Base-by-base conservation (phyloP, 2,113 vertebrate genomes). In the Verasper variegatus region DNA sequence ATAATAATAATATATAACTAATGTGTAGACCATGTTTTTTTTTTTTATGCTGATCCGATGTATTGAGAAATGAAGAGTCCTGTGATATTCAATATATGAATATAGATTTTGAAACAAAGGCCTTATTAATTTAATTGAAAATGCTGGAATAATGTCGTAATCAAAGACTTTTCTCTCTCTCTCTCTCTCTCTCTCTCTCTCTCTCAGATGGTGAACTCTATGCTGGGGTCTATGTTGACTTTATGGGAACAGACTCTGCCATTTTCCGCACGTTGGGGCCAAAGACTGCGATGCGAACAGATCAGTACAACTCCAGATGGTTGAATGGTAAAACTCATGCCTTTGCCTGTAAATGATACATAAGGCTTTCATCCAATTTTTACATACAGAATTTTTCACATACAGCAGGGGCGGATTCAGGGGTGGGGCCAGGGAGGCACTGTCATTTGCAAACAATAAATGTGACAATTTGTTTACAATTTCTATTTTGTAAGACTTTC, bases 241-340 rank as follows among this genome's bases (percentile, higher is more conserved):
- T 99, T 92, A 99, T 99, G 98, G 98, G 97, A 89, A 99, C 98
- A 0, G 98, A 99, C 0, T 97, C 98, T 0, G 97, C 98, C 88
- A 97, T 99, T 91, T 99, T 99, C 93, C 96, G 97, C 68, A 98
- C 97, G 3, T 94, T 98, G 86, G 97, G 98, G 75, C 96, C 97
- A 80, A 97, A 98, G 91, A 97, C 97, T 0, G 96, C 97, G 87
- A 99, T 99, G 97, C 95, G 98, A 59, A 99, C 97, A 0, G 98
- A 99, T 89, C 98, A 99, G 92, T 99, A 99, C 92, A 99, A 99
- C 85, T 99, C 98, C 63, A 96, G 97, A 91, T 99, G 98, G 98
- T 92, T 99, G 55, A 99, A 99, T 0, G 98, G 98, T 99, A 93
- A 89, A 56, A 35, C n/a, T 82, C 65, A 49, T 76, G 6, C 69